Conservation (phyloP, 1,140 invertebrate species). For the Cyclargus thomasi region DNA sequence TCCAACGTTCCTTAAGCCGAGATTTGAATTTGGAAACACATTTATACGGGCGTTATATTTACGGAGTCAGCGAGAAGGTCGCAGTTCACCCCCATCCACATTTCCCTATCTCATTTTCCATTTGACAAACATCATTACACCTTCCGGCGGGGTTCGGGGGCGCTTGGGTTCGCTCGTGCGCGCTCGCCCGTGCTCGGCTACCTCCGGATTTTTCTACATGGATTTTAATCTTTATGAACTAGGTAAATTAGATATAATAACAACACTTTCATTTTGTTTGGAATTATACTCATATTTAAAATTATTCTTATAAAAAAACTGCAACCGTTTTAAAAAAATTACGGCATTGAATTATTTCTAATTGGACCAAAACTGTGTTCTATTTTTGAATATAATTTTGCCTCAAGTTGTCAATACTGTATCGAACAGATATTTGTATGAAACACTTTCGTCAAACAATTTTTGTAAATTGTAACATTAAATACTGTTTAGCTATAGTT, state of each 20-base stretch:
- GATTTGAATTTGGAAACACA: neutral
- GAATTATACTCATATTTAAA: no score
- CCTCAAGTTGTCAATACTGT: no score
- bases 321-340: no score
- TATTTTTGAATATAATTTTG: no score
- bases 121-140: slow-evolving; percentile 74
- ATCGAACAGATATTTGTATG: no score
- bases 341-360: no score
- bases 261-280: no score
- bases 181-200: slow-evolving; percentile 26
- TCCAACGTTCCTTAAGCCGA: neutral
- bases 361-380: no score
- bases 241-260: slow-evolving; percentile 13
- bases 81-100: slow-evolving; percentile 49
- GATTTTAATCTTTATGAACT: neutral
- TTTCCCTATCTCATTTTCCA: slow-evolving; percentile 75
- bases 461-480: no score
- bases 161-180: slow-evolving; percentile 36
- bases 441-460: no score
- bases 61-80: slow-evolving; percentile 43
- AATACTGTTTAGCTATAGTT: no score
- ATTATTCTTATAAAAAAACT: no score
- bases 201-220: slow-evolving; percentile 28
- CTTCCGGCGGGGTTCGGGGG: slow-evolving; percentile 44
- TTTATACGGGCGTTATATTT: neutral